Evolutionary conservation across 2,888 invertebrate genomes (phyloP).

Genomic region (Plagodis dolabraria): DNA sequence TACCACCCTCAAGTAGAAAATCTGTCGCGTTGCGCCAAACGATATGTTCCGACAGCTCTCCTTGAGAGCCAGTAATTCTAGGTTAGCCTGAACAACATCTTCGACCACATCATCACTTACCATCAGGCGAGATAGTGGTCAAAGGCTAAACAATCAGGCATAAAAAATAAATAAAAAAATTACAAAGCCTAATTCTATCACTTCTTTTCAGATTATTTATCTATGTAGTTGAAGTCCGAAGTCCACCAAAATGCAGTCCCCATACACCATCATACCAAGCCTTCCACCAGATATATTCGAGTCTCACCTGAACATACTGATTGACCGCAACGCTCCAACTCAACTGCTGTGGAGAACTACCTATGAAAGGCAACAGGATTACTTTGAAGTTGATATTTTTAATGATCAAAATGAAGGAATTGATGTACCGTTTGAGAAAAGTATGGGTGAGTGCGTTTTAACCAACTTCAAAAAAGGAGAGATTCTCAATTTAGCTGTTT

Average conservation of each 20-base stretch:
- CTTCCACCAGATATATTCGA: slow-evolving; percentile 1
- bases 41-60: no score
- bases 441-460: slow-evolving; percentile 1
- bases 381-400: slow-evolving; percentile 7
- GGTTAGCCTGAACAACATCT: no score
- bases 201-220: not conserved
- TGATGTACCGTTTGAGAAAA: slow-evolving; percentile 1
- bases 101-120: no score
- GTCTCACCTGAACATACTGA: slow-evolving; percentile 4
- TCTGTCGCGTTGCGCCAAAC: no score
- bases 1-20: no score
- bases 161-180: no score
- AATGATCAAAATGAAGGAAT: not conserved
- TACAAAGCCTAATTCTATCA: not conserved
- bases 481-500: no score
- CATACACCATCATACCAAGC: not conserved
- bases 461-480: no score
- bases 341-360: not conserved
- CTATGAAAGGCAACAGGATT: not conserved
- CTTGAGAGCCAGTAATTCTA: no score
- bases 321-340: not conserved
- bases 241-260: not conserved
- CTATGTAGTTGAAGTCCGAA: not conserved
- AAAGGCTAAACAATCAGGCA: no score
- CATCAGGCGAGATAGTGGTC: no score